Base-by-base conservation (phyloP, 92 coral and sea anemone species). In the Zoanthus gigantus region DNA sequence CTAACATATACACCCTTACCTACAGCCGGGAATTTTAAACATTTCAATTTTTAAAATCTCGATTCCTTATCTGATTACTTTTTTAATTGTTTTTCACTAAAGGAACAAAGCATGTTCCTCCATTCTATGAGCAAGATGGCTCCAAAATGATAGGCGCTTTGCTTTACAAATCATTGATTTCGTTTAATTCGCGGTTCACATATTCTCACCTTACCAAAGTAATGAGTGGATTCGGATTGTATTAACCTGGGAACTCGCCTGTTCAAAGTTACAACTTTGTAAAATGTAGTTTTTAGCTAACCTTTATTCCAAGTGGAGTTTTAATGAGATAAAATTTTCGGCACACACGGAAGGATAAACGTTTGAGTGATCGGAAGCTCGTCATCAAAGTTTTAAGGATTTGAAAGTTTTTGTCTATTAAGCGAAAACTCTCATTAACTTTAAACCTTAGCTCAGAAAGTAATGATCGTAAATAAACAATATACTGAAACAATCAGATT, bases 381-480 rank as follows among this genome's bases (percentile, higher is more conserved):
- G 9, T 18, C 8, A 44, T 42, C 67, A 54, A 54, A 47, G 23
- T 77, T 30, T 69, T 15, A 17, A 31, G 29, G 48, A 54, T 54
- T 54, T 77, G 68, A 14, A 77, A 13, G 28, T 14, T 77, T 28
- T 52, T 53, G 1, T 4, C 77, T 17, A 46, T 73, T 73, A 73
- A 73, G 46, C 46, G 74, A 69, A 69, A 34, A 69, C 74, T 69
- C 6, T 69, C 17, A 69, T 13, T 69, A 69, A 30, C 74, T 34
- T 10, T 34, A 29, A 69, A 69, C 44, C n/a, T 12, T 30, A 29
- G 46, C 45, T 13, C 5, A 30, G 45, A 69, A 69, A 34, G 46
- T 30, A 69, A 69, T 69, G 74, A 11, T 69, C 74, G 74, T 16
- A 69, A 69, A 69, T 7, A 69, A 69, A 69, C 46, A 69, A 69